Percentiles rank a stretch among this genome's conserved stretches.
phyloP scores from a whole-genome alignment of 2,888 invertebrate genomes.

The Oasisia sp. region DNA sequence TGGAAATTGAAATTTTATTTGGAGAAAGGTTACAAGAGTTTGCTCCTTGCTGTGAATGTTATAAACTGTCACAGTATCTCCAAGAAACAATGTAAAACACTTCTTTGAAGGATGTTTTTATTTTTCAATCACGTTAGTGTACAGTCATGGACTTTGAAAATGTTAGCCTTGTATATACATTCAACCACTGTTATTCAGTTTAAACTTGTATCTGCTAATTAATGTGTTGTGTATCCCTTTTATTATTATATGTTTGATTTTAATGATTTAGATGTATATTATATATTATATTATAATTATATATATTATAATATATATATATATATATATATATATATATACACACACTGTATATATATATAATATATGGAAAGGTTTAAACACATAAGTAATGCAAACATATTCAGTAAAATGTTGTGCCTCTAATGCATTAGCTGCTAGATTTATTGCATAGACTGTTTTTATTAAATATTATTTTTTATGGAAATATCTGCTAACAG shows the following conservation, averaged over 20 bases:
- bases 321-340: neutral
- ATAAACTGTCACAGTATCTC: neutral
- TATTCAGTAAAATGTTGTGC: neutral
- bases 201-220: no score
- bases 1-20: no score
- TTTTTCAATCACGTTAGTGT: neutral
- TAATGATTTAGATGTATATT: neutral
- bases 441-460: neutral
- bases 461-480: neutral
- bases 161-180: conserved; percentile 13
- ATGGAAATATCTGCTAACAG: neutral
- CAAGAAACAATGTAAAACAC: conserved; percentile 17
- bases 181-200: neutral
- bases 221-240: neutral
- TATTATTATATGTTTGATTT: neutral
- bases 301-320: no score
- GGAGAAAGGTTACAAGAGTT: neutral
- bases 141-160: neutral
- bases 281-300: no score
- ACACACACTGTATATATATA: no score
- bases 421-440: neutral
- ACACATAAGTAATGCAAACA: conserved; percentile 1
- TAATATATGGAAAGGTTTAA: no score
- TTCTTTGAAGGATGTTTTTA: conserved; percentile 6
- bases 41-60: neutral